Evolutionary conservation across 2,888 invertebrate genomes (phyloP).

Genomic region (Synergus umbraculus): DNA sequence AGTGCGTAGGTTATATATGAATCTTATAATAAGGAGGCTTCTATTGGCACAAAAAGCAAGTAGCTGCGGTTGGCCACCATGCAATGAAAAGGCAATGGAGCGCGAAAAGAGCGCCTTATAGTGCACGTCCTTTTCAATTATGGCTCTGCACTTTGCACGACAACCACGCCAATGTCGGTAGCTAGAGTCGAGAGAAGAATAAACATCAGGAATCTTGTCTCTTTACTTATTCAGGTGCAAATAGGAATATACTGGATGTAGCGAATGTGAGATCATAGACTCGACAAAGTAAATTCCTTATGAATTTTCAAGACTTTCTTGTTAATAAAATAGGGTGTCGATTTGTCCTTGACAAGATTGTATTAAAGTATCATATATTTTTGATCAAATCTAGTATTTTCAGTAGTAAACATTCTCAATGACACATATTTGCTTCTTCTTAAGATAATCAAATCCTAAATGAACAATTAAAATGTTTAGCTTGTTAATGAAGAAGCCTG

Average conservation of each 20-base stretch:
- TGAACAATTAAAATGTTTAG: too few relatives aligned
- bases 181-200: not conserved
- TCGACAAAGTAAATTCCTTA: not conserved
- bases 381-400: too few relatives aligned
- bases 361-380: too few relatives aligned
- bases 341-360: too few relatives aligned
- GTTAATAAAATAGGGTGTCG: too few relatives aligned
- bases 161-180: not conserved
- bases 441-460: too few relatives aligned
- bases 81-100: slow-evolving; percentile 39
- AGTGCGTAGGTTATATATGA: not conserved
- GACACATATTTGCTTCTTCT: too few relatives aligned
- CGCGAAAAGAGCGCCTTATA: slow-evolving; percentile 33
- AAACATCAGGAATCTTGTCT: slow-evolving; percentile 13
- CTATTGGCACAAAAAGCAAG: slow-evolving; percentile 21
- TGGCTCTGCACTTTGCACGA: slow-evolving; percentile 43
- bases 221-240: not conserved
- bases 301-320: not conserved
- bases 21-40: slow-evolving; percentile 4
- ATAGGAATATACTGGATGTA: slow-evolving; percentile 7
- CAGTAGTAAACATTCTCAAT: too few relatives aligned
- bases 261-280: not conserved
- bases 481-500: too few relatives aligned
- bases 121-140: slow-evolving; percentile 26
- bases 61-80: slow-evolving; percentile 17